A percentile compares a stretch with the other conserved stretches of the same genome.
Evolutionary conservation across 2,113 vertebrate genomes (phyloP).

Genomic region (Larimichthys polyactis): DNA sequence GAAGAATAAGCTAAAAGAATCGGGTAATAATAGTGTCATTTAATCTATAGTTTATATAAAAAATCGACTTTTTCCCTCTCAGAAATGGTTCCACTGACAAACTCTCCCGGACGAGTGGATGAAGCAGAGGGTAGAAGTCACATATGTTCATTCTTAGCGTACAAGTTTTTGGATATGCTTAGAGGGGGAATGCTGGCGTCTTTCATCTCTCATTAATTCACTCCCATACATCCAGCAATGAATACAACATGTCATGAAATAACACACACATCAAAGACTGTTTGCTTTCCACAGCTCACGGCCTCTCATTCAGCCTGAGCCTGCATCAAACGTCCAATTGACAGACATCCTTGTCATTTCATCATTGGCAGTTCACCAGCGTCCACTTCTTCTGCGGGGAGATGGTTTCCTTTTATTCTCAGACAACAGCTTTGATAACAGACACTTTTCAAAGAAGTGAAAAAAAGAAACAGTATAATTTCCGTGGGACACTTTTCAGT

Average conservation of each 20-base stretch:
- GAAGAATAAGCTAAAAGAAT: neutral
- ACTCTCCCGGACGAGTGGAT: conserved; percentile 14
- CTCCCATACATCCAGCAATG: conserved; percentile 37
- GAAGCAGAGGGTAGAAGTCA: conserved; percentile 24
- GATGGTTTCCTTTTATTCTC: conserved; percentile 52
- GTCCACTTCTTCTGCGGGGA: conserved; percentile 52
- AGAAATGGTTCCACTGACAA: conserved; percentile 1
- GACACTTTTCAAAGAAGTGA: conserved; percentile 24
- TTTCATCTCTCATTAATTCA: conserved; percentile 63
- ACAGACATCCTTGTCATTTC: conserved; percentile 70
- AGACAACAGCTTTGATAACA: conserved; percentile 62
- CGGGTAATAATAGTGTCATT: neutral
- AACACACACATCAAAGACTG: conserved; percentile 66
- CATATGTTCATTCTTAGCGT: conserved; percentile 52
- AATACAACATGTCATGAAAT: conserved; percentile 69
- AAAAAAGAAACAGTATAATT: conserved; percentile 9
- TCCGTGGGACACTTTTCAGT: conserved; percentile 2
- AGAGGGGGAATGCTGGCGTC: conserved; percentile 41
- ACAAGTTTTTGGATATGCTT: conserved; percentile 48
- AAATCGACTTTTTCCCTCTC: neutral
- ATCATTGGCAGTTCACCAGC: conserved; percentile 61
- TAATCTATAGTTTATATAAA: neutral
- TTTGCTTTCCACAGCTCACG: conserved; percentile 49
- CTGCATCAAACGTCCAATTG: conserved; percentile 73
- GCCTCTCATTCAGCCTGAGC: conserved; percentile 55